Percentiles rank a stretch among this genome's conserved stretches.
These are phyloP conservation scores for Phrynocephalus forsythii DNA, from an alignment of 2,797 vertebrate genomes.

Conservation along the genomic window DNA sequence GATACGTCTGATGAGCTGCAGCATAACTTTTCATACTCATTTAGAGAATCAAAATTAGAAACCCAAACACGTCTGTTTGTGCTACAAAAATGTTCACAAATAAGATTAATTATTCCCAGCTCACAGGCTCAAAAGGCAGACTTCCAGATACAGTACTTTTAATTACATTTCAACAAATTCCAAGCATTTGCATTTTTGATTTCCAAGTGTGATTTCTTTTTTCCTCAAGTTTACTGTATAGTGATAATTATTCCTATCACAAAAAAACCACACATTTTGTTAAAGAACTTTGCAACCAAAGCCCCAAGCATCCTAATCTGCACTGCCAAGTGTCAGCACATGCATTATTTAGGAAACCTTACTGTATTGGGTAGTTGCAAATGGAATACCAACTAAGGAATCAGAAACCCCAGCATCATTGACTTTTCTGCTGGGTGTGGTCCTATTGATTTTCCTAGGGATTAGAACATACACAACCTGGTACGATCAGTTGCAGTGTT, in stretches of 20 bases:
- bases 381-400: neutral
- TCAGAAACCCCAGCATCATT: neutral
- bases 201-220: slow-evolving; percentile 53
- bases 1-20: neutral
- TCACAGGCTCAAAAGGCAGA: slow-evolving; percentile 15
- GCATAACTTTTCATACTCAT: rapidly evolving
- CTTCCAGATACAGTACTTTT: slow-evolving; percentile 18
- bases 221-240: slow-evolving; percentile 19
- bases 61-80: neutral
- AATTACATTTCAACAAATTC: slow-evolving; percentile 46
- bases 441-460: neutral
- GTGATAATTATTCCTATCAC: slow-evolving; percentile 65
- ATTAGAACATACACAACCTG: neutral
- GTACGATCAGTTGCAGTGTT: neutral
- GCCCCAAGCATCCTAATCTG: slow-evolving; percentile 42
- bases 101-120: slow-evolving; percentile 28
- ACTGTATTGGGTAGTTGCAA: neutral
- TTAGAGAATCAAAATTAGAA: slow-evolving; percentile 13
- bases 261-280: neutral
- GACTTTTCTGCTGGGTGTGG: rapidly evolving
- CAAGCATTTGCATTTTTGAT: slow-evolving; percentile 41
- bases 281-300: slow-evolving; percentile 47
- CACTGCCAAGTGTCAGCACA: slow-evolving; percentile 46
- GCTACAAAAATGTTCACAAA: slow-evolving; percentile 2
- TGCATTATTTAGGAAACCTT: slow-evolving; percentile 40